Percentiles rank a stretch among this genome's conserved stretches.
phyloP scores from a whole-genome alignment of 2,797 vertebrate genomes.

The Chaenodraco wilsoni region DNA sequence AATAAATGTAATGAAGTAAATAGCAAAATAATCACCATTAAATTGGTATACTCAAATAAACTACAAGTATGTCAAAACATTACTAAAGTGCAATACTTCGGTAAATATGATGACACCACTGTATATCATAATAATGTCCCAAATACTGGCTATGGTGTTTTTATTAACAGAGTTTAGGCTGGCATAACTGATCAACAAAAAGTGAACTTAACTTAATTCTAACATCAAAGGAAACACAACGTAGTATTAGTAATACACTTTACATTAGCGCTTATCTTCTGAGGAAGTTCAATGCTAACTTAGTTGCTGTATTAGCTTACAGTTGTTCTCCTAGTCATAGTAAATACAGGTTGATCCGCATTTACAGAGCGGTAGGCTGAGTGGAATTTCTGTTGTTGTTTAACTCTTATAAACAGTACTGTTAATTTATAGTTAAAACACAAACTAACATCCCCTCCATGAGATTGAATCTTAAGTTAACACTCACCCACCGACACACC shows the following conservation, averaged over 20 bases:
- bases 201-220: neutral
- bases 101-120: too few species aligned
- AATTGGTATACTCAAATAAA: too few species aligned
- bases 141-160: too few species aligned
- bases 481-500: constrained; percentile 17
- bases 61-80: too few species aligned
- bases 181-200: neutral
- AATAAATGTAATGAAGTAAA: too few species aligned
- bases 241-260: neutral
- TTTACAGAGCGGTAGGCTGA: too few species aligned
- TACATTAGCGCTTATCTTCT: neutral
- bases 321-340: neutral
- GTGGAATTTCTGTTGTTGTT: neutral
- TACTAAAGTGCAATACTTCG: too few species aligned
- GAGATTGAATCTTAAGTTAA: neutral
- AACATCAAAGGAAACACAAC: neutral
- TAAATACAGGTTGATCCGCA: neutral
- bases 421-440: neutral
- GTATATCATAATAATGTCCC: too few species aligned
- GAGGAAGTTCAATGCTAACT: neutral
- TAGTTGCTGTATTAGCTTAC: neutral
- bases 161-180: neutral
- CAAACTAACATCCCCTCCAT: too few species aligned
- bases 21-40: too few species aligned
- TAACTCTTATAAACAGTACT: neutral